These are phyloP conservation scores for Lophochroa leadbeateri DNA, from an alignment of 2,113 vertebrate genomes.

Conservation along the genomic window DNA sequence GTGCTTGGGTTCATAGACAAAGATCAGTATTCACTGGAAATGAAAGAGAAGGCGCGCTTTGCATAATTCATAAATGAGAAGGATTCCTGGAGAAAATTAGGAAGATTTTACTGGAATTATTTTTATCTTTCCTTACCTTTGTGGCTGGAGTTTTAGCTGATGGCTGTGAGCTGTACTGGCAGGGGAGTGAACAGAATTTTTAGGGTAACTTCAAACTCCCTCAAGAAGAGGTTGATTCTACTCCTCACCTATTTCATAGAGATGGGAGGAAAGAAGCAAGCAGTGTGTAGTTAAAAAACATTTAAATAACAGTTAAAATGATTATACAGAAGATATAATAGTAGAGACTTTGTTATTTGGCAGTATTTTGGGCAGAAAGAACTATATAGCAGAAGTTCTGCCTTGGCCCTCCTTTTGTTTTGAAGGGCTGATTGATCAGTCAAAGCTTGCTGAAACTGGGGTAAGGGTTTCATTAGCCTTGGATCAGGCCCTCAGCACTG, in stretches of 20 bases:
- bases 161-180: not conserved
- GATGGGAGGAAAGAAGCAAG: not conserved
- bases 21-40: not conserved
- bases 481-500: not conserved
- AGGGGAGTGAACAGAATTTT: not conserved
- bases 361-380: not conserved
- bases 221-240: not conserved
- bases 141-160: not conserved
- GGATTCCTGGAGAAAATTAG: not conserved
- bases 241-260: not conserved
- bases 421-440: not conserved
- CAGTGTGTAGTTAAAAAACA: not conserved
- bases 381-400: not conserved
- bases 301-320: not conserved
- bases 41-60: not conserved
- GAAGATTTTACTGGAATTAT: not conserved
- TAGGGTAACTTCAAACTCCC: not conserved
- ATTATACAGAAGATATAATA: not conserved
- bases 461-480: not conserved
- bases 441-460: not conserved
- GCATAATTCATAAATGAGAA: not conserved
- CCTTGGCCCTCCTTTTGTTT: not conserved
- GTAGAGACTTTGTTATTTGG: not conserved
- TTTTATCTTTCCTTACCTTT: not conserved
- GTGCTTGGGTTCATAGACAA: not conserved